These are phyloP conservation scores for Pygocentrus nattereri DNA, from an alignment of 2,797 vertebrate species.

Conservation along the genomic window DNA sequence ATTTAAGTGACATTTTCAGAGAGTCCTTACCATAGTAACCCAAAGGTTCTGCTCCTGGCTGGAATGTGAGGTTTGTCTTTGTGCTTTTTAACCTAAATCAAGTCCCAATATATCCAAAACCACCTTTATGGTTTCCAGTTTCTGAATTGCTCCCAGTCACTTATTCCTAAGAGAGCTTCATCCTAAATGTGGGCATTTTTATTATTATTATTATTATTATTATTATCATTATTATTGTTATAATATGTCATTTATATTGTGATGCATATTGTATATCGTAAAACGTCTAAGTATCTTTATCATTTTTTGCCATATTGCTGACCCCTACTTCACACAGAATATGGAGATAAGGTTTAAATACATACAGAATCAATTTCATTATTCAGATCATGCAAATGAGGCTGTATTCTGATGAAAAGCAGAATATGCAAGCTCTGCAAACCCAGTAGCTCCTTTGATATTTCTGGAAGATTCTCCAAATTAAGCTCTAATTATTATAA, in stretches of 20 bases:
- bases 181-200: too few relatives aligned
- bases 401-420: constrained; percentile 7
- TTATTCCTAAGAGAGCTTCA: not conserved
- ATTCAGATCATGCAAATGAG: constrained; percentile 20
- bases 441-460: not conserved
- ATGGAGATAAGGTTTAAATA: not conserved
- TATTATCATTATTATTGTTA: too few relatives aligned
- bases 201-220: too few relatives aligned
- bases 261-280: too few relatives aligned
- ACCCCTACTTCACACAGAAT: not conserved
- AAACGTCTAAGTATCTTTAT: too few relatives aligned
- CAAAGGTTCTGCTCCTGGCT: constrained; percentile 16
- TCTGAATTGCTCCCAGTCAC: not conserved
- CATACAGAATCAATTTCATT: not conserved
- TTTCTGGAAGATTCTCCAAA: not conserved
- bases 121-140: not conserved
- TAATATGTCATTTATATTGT: too few relatives aligned
- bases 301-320: too few relatives aligned
- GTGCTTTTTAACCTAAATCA: not conserved
- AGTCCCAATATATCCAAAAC: not conserved
- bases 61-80: not conserved
- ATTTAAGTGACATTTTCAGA: constrained; percentile 34
- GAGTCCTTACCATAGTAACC: constrained; percentile 14
- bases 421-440: not conserved
- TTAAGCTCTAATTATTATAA: not conserved